A percentile compares a stretch with the other conserved stretches of the same genome.
Conservation (phyloP, 2,888 invertebrate species). For the Leucoptera coffeella region DNA sequence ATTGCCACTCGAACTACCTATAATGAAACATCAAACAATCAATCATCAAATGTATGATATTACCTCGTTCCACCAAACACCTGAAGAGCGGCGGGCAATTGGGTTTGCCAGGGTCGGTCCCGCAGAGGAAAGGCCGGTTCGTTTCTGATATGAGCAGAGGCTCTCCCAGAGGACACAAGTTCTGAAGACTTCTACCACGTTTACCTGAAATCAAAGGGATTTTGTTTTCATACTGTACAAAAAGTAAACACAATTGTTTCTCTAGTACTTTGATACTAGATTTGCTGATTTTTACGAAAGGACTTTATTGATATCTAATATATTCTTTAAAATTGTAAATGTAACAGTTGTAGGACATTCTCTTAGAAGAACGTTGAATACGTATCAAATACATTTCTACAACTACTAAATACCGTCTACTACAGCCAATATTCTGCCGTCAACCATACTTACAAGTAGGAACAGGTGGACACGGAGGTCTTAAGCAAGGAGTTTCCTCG, state of each 20-base stretch:
- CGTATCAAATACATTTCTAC: no score
- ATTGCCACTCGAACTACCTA: no score
- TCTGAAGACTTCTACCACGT: constrained; percentile 68
- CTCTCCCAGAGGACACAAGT: constrained; percentile 72
- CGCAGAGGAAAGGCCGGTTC: constrained; percentile 75
- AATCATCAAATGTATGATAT: not conserved
- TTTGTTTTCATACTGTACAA: no score
- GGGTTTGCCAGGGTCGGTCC: constrained; percentile 74
- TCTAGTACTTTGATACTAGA: no score
- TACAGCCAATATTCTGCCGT: no score
- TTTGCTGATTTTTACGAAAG: no score
- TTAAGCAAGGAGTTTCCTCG: constrained; percentile 70
- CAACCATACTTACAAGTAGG: constrained; percentile 66
- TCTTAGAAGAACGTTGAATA: no score
- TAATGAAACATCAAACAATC: not conserved
- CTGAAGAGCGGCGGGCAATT: constrained; percentile 76
- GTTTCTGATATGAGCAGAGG: constrained; percentile 68
- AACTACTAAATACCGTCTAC: no score
- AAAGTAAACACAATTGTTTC: no score
- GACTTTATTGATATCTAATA: no score
- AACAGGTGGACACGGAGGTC: constrained; percentile 77
- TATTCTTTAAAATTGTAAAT: no score
- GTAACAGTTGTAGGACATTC: no score
- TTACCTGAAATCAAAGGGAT: constrained; percentile 55
- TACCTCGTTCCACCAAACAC: constrained; percentile 70